Evolutionary conservation across 2,888 invertebrate species (phyloP), one percentile per base, ranked within the genome.

Genomic region (Argyresthia goedartella): DNA sequence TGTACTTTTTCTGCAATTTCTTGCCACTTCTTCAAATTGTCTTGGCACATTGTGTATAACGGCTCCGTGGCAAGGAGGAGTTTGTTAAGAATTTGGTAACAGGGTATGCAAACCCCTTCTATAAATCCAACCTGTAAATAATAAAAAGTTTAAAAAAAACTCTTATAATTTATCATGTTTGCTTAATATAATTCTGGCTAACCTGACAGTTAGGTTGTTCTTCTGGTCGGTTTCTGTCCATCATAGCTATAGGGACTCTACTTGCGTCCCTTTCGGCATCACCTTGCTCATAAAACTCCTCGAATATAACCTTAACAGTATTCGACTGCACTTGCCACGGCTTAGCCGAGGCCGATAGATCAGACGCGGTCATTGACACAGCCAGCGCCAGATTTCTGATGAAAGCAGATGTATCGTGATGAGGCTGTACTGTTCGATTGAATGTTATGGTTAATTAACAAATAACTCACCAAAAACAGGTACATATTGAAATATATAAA

Each of bases 311-410:
- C 65, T 90, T 89, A 1, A 95, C 95, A 0, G 95, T 94, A 66
- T 93, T 90, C 15, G 91, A 89, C 75, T 95, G 95, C 1, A 93
- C 87, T 25, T 91, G 89, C 95, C 95, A 95, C 1, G 95, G 94
- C 69, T 95, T 95, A 0, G 94, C 92, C 59, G 93, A 92, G 0
- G 95, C 94, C 52, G 94, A 94, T 14, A 95, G 78, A 71, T 95
- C 95, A 57, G 93, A 92, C 0, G 93, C 92, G 0, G 95, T 95
- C 95, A 95, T 95, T 2, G 92, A 88, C 58, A 94, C 89, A 0
- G 93, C 93, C 82, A 93, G 91, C 2, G 92, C 87, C 36, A 94
- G 73, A 51, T 89, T 76, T 61, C 94, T 80, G 55, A 10, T 57
- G 56, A 42, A 45, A 35, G 55, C 25, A 42, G 47, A 46, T 88